These are phyloP conservation scores for Corythoichthys haematopterus DNA, from an alignment of 2,113 vertebrate species.

Conservation along the genomic window DNA sequence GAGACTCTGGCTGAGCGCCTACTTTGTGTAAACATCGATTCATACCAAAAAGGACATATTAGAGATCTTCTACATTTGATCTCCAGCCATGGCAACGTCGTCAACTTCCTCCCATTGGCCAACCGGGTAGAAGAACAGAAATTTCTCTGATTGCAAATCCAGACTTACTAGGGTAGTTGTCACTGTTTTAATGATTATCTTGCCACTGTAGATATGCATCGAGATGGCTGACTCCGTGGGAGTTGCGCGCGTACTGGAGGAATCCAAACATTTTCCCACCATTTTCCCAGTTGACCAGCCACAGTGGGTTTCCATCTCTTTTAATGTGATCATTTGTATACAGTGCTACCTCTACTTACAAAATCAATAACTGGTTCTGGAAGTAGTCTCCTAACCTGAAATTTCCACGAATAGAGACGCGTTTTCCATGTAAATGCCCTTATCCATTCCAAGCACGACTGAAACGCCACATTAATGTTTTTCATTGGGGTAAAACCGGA, in stretches of 20 bases:
- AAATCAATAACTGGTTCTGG: no score
- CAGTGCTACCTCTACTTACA: no score
- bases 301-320: constrained; percentile 1
- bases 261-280: background rate
- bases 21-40: constrained; percentile 21
- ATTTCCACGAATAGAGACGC: no score
- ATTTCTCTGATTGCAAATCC: background rate
- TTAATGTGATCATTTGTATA: no score
- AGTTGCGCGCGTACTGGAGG: constrained; percentile 11
- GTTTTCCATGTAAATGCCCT: no score
- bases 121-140: constrained; percentile 34
- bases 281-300: no score
- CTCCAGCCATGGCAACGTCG: background rate
- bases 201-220: constrained; percentile 32
- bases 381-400: no score
- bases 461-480: no score
- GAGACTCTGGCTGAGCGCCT: constrained; percentile 32
- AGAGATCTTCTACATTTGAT: constrained; percentile 12
- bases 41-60: background rate
- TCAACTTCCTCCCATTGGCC: constrained; percentile 45
- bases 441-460: no score
- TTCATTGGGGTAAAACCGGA: no score
- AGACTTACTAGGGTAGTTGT: background rate
- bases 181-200: background rate
- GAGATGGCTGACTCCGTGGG: constrained; percentile 26